Conservation (phyloP, 2,797 vertebrate species). For the Dendrocincla fuliginosa region DNA sequence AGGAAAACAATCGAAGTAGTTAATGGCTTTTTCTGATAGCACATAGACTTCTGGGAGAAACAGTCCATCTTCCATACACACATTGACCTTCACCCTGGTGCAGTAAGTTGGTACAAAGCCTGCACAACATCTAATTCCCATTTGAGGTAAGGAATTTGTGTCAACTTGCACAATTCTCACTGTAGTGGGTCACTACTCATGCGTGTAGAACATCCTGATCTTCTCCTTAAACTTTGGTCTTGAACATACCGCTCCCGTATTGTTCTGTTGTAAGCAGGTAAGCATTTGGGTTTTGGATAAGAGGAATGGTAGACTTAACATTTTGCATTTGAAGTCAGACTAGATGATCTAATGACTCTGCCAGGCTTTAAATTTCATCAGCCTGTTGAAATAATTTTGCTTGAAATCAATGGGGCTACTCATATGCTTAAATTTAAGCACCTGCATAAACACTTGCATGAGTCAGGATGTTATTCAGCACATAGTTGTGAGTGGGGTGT, state of each 20-base stretch:
- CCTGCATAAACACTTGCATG: slow-evolving; percentile 6
- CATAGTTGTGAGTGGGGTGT: neutral
- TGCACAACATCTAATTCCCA: neutral
- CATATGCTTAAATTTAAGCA: slow-evolving; percentile 32
- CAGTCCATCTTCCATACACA: neutral
- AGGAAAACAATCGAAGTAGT: neutral
- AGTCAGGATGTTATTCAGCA: slow-evolving; percentile 34
- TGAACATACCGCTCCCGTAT: neutral
- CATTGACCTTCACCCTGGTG: neutral
- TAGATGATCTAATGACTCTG: slow-evolving; percentile 9
- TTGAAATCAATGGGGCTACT: slow-evolving; percentile 18
- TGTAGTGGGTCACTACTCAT: fast-evolving
- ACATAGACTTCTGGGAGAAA: neutral
- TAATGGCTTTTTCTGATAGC: slow-evolving; percentile 12
- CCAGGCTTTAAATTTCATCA: slow-evolving; percentile 44
- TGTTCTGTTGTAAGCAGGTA: neutral
- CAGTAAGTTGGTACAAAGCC: neutral
- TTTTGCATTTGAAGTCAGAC: neutral
- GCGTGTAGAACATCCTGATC: neutral
- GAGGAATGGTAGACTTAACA: neutral
- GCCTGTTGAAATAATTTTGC: slow-evolving; percentile 11
- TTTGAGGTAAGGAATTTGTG: neutral
- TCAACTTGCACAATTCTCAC: neutral
- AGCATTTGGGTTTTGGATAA: neutral
- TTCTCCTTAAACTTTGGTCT: neutral